These are phyloP conservation scores for Parnassius mnemosyne DNA, from an alignment of 2,888 invertebrate genomes.

Conservation along the genomic window DNA sequence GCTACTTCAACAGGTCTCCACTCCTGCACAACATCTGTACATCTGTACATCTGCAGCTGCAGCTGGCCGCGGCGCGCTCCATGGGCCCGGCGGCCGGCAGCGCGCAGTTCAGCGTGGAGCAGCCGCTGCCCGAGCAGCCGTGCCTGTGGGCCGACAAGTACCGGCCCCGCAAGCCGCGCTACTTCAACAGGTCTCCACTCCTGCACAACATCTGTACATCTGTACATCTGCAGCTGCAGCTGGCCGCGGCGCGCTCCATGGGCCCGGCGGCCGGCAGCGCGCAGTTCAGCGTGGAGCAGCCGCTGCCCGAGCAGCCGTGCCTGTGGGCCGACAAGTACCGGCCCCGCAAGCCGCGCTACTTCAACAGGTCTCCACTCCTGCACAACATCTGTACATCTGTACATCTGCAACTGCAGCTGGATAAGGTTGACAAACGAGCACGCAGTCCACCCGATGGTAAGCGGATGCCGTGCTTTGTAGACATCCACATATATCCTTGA, in stretches of 20 bases:
- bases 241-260: conserved; percentile 84
- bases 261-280: conserved; percentile 93
- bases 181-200: too few species aligned
- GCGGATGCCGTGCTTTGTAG: too few species aligned
- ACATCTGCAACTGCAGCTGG: conserved; percentile 25
- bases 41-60: conserved; percentile 17
- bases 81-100: conserved; percentile 94
- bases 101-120: conserved; percentile 95
- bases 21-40: too few species aligned
- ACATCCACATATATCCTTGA: too few species aligned
- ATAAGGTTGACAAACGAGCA: too few species aligned
- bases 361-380: too few species aligned
- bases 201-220: too few species aligned
- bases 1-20: conserved; percentile 67
- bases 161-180: conserved; percentile 96
- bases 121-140: conserved; percentile 90
- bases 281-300: conserved; percentile 94
- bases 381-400: too few species aligned
- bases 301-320: conserved; percentile 91
- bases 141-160: conserved; percentile 99
- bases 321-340: conserved; percentile 99
- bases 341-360: conserved; percentile 94
- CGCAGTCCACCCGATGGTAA: too few species aligned
- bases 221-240: conserved; percentile 23
- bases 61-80: conserved; percentile 82